Evolutionary conservation across 2,113 vertebrate species (phyloP).

Genomic region (Etia nguti): DNA sequence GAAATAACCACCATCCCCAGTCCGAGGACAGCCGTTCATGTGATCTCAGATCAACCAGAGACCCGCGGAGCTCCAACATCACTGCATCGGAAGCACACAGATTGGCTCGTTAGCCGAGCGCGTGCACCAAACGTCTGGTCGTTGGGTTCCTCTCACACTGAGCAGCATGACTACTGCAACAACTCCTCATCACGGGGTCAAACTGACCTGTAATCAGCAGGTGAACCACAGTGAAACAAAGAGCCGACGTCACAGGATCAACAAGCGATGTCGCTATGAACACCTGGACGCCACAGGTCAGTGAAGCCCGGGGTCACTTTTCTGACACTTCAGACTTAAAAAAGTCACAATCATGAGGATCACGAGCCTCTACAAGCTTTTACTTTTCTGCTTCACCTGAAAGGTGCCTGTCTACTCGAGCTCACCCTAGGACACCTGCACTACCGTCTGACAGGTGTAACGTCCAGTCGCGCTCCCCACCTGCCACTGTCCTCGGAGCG

Average conservation of each 20-base stretch:
- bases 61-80: neutral
- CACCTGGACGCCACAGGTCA: rapidly evolving
- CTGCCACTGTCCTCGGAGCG: neutral
- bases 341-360: neutral
- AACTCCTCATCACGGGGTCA: neutral
- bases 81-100: neutral
- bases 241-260: neutral
- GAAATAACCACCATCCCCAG: neutral
- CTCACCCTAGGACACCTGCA: neutral
- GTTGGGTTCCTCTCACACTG: neutral
- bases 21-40: neutral
- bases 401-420: neutral
- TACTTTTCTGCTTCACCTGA: neutral
- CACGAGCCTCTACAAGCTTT: neutral
- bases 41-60: neutral
- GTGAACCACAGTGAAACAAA: rapidly evolving
- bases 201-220: neutral
- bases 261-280: neutral
- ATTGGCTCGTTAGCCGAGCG: neutral
- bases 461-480: neutral
- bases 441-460: neutral
- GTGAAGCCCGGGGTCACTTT: rapidly evolving
- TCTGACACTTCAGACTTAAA: neutral
- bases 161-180: neutral
- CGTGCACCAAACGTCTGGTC: neutral